phyloP scores from a whole-genome alignment of 2,797 vertebrate genomes.

The Ispidina picta region DNA sequence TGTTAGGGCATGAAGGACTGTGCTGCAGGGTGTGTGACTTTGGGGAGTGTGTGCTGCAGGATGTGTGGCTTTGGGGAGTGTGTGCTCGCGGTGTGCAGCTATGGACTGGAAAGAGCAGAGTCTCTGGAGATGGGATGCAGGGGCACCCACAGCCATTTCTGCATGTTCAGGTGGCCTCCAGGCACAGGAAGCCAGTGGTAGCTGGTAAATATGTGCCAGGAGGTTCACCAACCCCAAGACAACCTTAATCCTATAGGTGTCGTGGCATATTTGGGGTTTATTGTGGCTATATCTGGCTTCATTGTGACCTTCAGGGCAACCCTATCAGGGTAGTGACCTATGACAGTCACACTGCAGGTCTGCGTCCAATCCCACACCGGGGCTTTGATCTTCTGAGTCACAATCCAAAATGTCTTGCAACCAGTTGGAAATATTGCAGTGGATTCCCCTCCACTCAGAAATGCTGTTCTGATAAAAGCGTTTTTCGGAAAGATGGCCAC shows the following conservation, averaged over 20 bases:
- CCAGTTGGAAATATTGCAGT: not conserved
- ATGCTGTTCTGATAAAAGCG: not conserved
- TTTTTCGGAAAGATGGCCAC: not conserved
- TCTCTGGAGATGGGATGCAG: not conserved
- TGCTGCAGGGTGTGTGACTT: not conserved
- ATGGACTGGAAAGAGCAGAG: not conserved
- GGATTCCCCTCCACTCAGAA: not conserved
- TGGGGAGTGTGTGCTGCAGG: not conserved
- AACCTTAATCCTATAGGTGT: not conserved
- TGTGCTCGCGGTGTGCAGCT: no score
- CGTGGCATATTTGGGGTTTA: not conserved
- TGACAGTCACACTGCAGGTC: not conserved
- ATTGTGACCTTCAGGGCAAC: not conserved
- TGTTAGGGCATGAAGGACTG: not conserved
- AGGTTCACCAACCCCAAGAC: not conserved
- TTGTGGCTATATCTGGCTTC: not conserved
- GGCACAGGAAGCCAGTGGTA: not conserved
- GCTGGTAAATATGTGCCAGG: not conserved
- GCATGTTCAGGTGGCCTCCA: not conserved
- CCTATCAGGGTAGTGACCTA: not conserved
- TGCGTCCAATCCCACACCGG: not conserved
- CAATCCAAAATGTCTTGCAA: not conserved
- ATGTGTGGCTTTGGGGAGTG: not conserved
- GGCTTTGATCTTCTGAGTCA: not conserved
- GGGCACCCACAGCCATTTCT: not conserved